Evolutionary conservation across 1,140 invertebrate species (phyloP), one percentile per base, ranked within the genome.

Genomic region (Meloidogyne exigua): DNA sequence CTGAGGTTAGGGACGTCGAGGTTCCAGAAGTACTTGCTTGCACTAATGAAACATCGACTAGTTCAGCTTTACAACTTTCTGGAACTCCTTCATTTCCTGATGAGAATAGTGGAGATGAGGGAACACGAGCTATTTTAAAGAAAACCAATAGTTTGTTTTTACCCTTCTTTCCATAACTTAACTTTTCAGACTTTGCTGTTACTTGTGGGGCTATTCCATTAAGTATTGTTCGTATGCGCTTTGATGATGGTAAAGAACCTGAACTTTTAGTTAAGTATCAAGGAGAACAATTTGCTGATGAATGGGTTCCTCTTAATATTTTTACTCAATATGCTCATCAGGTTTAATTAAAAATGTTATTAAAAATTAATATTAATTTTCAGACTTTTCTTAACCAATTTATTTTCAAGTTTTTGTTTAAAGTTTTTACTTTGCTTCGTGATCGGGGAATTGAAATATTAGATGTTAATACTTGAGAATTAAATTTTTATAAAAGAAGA

Each of bases 371-470:
- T 9, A n/a, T 4, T 18, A 49, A 49, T 57, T 15, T 44, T 44
- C 18, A 57, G 49, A n/a, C 18, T n/a, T 57, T 57, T 1, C 5
- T 57, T 5, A n/a, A 57, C 13, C 49, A 57, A 57, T 57, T 57
- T 57, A 57, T 57, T n/a, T 57, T 57, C n/a, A 57, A 57, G n/a
- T 57, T 57, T 57, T 57, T 57, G 49, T 57, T 57, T 10, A 57
- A 57, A 57, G 49, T 57, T n/a, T 57, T 4, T n/a, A 57, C 13
- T 57, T n/a, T 57, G n/a, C 49, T 57, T 57, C 49, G n/a, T 57
- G 49, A 57, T 3, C n/a, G 9, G n/a, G 49, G 49, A n/a, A 57
- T 57, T 57, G n/a, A 57, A 57, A n/a, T 57, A 7, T 57, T 9
- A n/a, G 49, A 57, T n/a, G 49, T 57, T 9, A 4, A 12, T n/a